phyloP scores from a whole-genome alignment of 2,888 invertebrate genomes.

The Notodonta ziczac region DNA sequence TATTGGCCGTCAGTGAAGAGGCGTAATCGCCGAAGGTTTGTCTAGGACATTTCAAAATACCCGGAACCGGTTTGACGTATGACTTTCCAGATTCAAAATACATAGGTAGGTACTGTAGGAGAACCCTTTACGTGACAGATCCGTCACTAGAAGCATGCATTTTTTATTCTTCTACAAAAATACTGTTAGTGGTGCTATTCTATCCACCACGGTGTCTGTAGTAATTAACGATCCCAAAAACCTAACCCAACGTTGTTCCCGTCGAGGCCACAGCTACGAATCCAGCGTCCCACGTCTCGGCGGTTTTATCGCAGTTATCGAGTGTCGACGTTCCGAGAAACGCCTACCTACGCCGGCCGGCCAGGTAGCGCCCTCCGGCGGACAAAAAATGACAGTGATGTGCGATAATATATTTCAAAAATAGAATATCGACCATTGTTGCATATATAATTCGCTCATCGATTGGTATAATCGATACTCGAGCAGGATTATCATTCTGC shows the following conservation, averaged over 20 bases:
- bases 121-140: too few species aligned
- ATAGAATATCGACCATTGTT: not conserved
- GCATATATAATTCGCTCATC: too few species aligned
- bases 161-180: not conserved
- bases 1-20: too few species aligned
- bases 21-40: too few species aligned
- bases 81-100: too few species aligned
- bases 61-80: too few species aligned
- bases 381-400: conserved; percentile 52
- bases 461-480: too few species aligned
- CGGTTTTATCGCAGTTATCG: conserved; percentile 51
- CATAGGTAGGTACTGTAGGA: too few species aligned
- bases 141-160: too few species aligned
- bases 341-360: conserved; percentile 63
- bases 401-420: conserved; percentile 15
- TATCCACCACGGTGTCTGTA: not conserved
- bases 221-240: not conserved
- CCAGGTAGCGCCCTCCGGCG: conserved; percentile 68
- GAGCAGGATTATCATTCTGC: too few species aligned
- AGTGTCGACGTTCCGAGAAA: conserved; percentile 68
- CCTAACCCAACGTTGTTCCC: conserved; percentile 11
- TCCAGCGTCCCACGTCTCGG: conserved; percentile 16
- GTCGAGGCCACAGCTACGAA: conserved; percentile 3
- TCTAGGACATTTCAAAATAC: too few species aligned
- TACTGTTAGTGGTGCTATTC: not conserved